A percentile compares a stretch with the other conserved stretches of the same genome.
Conservation (phyloP, 2,797 vertebrate genomes). For the Cossypha polioptera region DNA sequence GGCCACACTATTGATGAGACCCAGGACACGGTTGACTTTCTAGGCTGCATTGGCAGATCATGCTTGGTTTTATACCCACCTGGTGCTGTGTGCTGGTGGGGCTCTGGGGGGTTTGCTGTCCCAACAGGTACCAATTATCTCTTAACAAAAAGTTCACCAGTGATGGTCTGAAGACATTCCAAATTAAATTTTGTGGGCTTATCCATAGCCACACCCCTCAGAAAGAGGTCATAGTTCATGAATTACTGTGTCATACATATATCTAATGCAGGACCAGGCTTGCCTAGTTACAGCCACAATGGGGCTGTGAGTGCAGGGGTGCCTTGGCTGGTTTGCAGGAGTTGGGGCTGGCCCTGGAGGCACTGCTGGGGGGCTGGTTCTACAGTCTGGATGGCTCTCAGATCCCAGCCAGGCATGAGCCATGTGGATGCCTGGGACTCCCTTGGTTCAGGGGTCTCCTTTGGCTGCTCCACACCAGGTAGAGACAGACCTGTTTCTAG, state of each 20-base stretch:
- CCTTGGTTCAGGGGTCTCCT: background rate
- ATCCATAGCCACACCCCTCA: background rate
- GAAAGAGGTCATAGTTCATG: background rate
- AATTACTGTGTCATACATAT: background rate
- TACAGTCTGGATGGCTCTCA: background rate
- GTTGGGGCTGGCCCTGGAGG: background rate
- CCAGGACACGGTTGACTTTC: rapidly evolving
- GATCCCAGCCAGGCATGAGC: background rate
- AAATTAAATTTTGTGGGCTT: background rate
- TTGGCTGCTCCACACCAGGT: background rate
- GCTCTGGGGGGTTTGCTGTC: background rate
- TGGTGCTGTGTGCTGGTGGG: background rate
- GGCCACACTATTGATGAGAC: background rate
- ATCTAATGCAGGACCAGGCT: background rate
- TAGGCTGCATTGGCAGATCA: background rate
- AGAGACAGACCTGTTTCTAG: background rate
- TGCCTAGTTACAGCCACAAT: background rate
- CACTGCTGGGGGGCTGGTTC: background rate
- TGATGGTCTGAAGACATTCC: background rate
- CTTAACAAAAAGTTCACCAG: background rate
- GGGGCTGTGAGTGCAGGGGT: background rate
- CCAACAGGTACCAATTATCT: background rate
- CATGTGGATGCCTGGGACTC: rapidly evolving
- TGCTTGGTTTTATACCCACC: background rate
- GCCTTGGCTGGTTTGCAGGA: background rate